Conservation (phyloP, 2,797 vertebrate genomes). For the Picus viridis region DNA sequence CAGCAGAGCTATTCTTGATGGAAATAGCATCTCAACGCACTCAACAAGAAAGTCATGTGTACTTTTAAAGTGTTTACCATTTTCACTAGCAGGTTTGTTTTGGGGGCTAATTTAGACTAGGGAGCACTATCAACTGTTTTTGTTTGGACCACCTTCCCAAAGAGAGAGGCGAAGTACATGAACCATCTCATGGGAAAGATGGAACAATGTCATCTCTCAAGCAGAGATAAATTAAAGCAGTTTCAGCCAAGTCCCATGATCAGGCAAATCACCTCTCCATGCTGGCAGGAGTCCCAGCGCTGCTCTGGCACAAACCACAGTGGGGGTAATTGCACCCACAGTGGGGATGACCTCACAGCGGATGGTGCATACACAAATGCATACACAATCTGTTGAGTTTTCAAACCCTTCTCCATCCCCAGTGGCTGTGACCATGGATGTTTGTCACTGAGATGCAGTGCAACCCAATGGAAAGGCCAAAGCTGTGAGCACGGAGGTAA, state of each 20-base stretch:
- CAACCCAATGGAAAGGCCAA: accelerated
- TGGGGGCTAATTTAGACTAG: neutral
- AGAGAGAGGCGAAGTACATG: neutral
- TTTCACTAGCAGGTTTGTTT: neutral
- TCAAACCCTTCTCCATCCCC: neutral
- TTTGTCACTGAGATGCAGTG: accelerated
- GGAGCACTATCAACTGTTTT: neutral
- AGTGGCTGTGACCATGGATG: accelerated
- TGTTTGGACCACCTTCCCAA: neutral
- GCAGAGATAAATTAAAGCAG: accelerated
- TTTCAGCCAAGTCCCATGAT: neutral
- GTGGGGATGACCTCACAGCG: neutral
- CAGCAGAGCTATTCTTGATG: slow-evolving; percentile 46
- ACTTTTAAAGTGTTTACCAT: neutral
- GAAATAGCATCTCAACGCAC: slow-evolving; percentile 18
- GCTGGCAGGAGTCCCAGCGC: neutral
- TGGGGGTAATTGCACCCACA: accelerated
- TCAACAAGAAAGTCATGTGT: neutral
- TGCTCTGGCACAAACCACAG: accelerated
- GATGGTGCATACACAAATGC: accelerated
- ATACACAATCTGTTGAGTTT: neutral
- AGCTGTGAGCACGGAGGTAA: accelerated
- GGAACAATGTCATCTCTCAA: neutral
- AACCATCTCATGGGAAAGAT: neutral
- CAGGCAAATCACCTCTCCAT: neutral